Base-by-base conservation (phyloP, 2,113 vertebrate genomes). In the Brevimyrus niger region DNA sequence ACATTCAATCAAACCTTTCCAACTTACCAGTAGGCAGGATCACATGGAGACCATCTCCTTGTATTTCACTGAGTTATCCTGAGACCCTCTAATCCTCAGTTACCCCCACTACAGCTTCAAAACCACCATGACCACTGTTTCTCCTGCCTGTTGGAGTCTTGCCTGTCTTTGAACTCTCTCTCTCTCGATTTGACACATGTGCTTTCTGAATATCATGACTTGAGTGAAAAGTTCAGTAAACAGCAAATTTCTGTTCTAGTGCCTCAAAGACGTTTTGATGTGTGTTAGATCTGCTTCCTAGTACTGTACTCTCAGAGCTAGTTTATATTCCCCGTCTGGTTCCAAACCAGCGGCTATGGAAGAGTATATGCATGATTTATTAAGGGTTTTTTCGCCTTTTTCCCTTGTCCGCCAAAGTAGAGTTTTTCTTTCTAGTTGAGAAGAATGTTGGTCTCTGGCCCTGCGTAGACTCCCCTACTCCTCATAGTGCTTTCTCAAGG, bases 201-300 rank as follows among this genome's bases (percentile, higher is more conserved):
- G 61, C n/a, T 31, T 27, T 1, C 82, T 48, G 42, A 48, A 23
- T 85, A 19, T 92, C 61, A 89, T 84, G 87, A 88, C 51, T 80
- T 80, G 35, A 80, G 35, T 80, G 73, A 80, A 69, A 53, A 58
- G 8, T 87, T 88, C 55, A 38, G 19, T 58, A 61, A 61, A 58
- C 17, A 7, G 8, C 27, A 38, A 11, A 38, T 55, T 58, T 44
- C 87, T 44, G 31, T 7, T 23, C 53, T 69, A 61, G 58, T 44
- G 35, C 55, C 58, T 61, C 55, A 88, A n/a, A 35, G 55, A 65
- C 55, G 4, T 31, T 42, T 42, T 53, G 87, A 88, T 88, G 58
- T 46, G 53, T 38, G 7, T 65, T 65, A 58, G 38, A 88, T 46
- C 87, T 69, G 31, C 55, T 58, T 21, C 38, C 87, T 42, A 23